Base-by-base conservation (phyloP, 2,797 vertebrate species). In the Sparus aurata region DNA sequence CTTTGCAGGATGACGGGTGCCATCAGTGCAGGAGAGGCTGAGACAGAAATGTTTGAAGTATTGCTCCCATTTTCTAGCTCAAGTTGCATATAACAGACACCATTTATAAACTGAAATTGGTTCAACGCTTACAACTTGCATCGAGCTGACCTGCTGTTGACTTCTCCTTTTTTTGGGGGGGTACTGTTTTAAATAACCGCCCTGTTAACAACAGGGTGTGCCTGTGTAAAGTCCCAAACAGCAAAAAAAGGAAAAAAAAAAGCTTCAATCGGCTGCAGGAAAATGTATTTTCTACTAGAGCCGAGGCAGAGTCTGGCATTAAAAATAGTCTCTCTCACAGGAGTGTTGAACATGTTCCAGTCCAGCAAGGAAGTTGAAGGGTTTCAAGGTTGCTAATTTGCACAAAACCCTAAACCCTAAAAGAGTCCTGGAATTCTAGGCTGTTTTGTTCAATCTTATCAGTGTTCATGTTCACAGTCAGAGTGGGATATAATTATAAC, bases 401-500 rank as follows among this genome's bases (percentile, higher is more conserved):
- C 74, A 76, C 60, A 25, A 27, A 74, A 84, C n/a, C 68, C 34
- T 41, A 69, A 76, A 79, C 61, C 4, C 27, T 27, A 27, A 27
- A 27, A 34, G 34, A 34, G 34, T 34, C 34, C 34, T 34, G 0
- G 22, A 85, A 75, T 82, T 89, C 64, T 80, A 53, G 20, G 64
- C 70, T 30, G 50, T 61, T 52, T 63, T 83, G 50, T 82, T 83
- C 41, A 30, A 27, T 69, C 58, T 84, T 80, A 87, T 90, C 76
- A 77, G 75, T 50, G 73, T 66, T 79, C 53, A 7, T 83, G 79
- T 81, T 84, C 72, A 18, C 27, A 58, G 77, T 60, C 67, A 61
- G 69, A 83, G 77, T 73, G 66, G 0, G 46, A 89, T 55, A 74
- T 90, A 73, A 91, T 89, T 87, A 86, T 74, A 70, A 76, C 85